A percentile compares a stretch with the other conserved stretches of the same genome.
phyloP scores from a whole-genome alignment of 2,113 vertebrate genomes.

The Glaucomys volans region DNA sequence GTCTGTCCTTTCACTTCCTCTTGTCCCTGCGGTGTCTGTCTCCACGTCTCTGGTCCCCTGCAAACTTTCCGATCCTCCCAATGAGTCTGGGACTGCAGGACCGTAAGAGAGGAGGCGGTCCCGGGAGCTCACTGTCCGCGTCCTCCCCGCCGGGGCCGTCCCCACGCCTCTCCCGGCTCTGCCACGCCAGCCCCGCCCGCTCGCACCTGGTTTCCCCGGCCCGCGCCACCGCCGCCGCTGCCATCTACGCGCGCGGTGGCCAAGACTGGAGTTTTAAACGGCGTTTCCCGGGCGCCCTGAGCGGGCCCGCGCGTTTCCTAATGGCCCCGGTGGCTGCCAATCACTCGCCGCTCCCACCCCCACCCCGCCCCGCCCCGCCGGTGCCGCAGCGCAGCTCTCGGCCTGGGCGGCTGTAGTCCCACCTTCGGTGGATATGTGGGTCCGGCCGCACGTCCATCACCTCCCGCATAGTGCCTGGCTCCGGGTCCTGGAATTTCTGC shows the following conservation, averaged over 20 bases:
- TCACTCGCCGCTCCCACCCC: constrained; percentile 82
- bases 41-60: constrained; percentile 19
- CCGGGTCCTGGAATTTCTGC: neutral
- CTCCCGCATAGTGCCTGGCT: neutral
- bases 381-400: constrained; percentile 27
- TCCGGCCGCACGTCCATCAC: neutral
- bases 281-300: constrained; percentile 87
- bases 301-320: constrained; percentile 87
- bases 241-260: constrained; percentile 90
- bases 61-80: constrained; percentile 71
- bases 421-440: neutral
- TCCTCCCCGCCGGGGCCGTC: neutral
- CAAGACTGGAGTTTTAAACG: constrained; percentile 94
- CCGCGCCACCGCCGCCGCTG: constrained; percentile 84
- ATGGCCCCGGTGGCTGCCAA: constrained; percentile 91
- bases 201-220: constrained; percentile 84
- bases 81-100: neutral
- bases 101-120: neutral
- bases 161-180: constrained; percentile 65
- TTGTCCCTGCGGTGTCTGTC: neutral
- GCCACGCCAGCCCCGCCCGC: constrained; percentile 64
- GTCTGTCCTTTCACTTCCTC: neutral
- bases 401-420: constrained; percentile 38
- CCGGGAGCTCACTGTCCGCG: neutral
- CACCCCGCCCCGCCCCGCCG: neutral